Evolutionary conservation across 64 coral and sea anemone species (phyloP), one percentile per base, ranked within the genome.

Genomic region (Stylophora pistillata): DNA sequence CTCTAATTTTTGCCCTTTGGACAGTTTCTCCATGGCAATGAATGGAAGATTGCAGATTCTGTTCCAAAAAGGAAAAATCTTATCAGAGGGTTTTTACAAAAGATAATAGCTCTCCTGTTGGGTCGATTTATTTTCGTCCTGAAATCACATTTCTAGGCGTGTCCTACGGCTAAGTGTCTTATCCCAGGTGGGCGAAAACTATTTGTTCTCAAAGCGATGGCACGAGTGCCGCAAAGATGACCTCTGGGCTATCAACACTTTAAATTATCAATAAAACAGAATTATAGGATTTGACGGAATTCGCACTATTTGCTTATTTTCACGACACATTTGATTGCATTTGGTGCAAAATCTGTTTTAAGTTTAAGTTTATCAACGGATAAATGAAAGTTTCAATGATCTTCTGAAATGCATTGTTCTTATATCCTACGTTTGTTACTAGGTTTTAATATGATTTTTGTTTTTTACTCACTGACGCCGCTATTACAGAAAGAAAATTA

Each of bases 251-350:
- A 59, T 32, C 56, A 29, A 27, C 14, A 79, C 14, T 56, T 18
- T 27, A 6, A 55, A 4, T 57, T 61, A 30, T 79, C 77, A 15
- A 30, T 16, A 18, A 47, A 27, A 58, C 31, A 79, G 28, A 79
- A 79, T 79, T 79, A 32, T 25, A 79, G 55, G 27, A 76, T 34
- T 21, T 76, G 15, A 32, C 18, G 16, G 73, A 56, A 79, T 79
- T 79, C 28, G 13, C 15, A 26, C n/a, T 29, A 56, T 79, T 59
- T 59, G 27, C 59, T 79, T 79, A 79, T 79, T 79, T 79, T 59
- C 20, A 13, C 17, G 55, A 79, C 56, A 12, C 31, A 60, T 30
- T 31, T 79, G 77, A 58, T 79, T 55, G 14, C 59, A 79, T 79
- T 79, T 59, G 18, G 23, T 4, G 37, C 37, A 47, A 47, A 47